Evolutionary conservation across 2,113 vertebrate genomes (phyloP).

Genomic region (Acanthochromis polyacanthus): DNA sequence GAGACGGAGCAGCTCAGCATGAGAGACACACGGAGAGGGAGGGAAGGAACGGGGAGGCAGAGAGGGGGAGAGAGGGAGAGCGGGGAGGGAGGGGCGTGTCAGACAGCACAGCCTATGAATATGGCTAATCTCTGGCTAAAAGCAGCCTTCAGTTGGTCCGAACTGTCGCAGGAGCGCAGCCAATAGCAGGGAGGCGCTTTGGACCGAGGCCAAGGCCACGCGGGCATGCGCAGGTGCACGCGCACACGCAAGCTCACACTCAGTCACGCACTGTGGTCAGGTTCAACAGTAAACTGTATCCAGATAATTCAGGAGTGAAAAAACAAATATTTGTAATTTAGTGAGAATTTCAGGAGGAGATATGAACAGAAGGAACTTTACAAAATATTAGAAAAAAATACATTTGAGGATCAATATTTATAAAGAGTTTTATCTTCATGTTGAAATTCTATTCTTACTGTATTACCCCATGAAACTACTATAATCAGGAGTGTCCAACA

Average conservation of each 20-base stretch:
- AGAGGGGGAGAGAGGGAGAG: not conserved
- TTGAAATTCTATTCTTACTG: not conserved
- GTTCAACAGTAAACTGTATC: not conserved
- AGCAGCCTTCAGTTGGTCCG: conserved; percentile 33
- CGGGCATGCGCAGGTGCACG: not conserved
- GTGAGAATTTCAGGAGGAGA: too few relatives aligned
- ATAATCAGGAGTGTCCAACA: too few relatives aligned
- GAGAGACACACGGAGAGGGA: not conserved
- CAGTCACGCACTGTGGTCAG: not conserved
- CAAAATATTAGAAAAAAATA: not conserved
- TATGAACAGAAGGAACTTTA: too few relatives aligned
- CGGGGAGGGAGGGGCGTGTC: conserved; percentile 45
- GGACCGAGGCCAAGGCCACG: conserved; percentile 30
- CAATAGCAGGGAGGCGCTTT: conserved; percentile 26
- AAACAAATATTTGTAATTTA: too few relatives aligned
- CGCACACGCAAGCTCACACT: not conserved
- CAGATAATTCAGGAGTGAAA: too few relatives aligned
- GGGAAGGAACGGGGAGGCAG: not conserved
- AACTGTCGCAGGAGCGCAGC: conserved; percentile 51
- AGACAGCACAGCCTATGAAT: conserved; percentile 54
- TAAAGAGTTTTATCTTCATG: not conserved
- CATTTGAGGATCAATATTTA: too few relatives aligned
- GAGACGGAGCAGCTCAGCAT: conserved; percentile 10
- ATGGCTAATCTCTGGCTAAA: conserved; percentile 66
- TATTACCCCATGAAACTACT: not conserved